Evolutionary conservation across 2,113 vertebrate genomes (phyloP), one percentile per base, ranked within the genome.

Genomic region (Bos indicus): DNA sequence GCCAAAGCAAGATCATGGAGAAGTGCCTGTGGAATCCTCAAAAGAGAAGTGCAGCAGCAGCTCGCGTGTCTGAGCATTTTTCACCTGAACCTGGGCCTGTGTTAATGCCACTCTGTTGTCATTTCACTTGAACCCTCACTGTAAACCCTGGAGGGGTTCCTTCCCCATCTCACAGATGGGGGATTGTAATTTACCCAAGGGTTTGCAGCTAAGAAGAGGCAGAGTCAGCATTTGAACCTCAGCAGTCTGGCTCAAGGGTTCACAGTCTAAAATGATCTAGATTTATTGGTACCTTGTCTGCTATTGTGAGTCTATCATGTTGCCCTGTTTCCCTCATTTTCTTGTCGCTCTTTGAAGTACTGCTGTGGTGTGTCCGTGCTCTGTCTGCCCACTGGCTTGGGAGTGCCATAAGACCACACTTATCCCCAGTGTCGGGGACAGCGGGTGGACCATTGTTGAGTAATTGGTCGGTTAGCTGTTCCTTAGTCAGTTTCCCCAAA

Each of bases 281-380:
- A 25, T n/a, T 62, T 60, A 28, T 30, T 1, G 10, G 40, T 57
- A 43, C 15, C 54, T 46, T 71, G 28, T 82, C 56, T 78, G n/a
- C 19, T 64, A 0, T 3, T n/a, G 5, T 7, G 5, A 11, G 16
- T 64, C 52, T 84, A 0, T 33, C 46, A 6, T 4, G 0, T 25
- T n/a, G 25, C 17, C 59, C 54, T 3, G 1, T 80, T 85, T 89
- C 59, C 80, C 59, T 60, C 48, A 9, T 60, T 56, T 28, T 67
- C 48, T 57, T 84, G n/a, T 62, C 7, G 4, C 36, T 19, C 19
- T 95, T 43, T 51, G 86, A 62, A 59, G 52, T 56, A 13, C 28
- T 36, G 56, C 43, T n/a, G 6, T 81, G 6, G 33, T 16, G 23
- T 81, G 1, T 90, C n/a, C 36, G 1, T 64, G 12, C 54, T n/a